Evolutionary conservation across 2,797 vertebrate genomes (phyloP).

Genomic region (Chloroceryle inda): DNA sequence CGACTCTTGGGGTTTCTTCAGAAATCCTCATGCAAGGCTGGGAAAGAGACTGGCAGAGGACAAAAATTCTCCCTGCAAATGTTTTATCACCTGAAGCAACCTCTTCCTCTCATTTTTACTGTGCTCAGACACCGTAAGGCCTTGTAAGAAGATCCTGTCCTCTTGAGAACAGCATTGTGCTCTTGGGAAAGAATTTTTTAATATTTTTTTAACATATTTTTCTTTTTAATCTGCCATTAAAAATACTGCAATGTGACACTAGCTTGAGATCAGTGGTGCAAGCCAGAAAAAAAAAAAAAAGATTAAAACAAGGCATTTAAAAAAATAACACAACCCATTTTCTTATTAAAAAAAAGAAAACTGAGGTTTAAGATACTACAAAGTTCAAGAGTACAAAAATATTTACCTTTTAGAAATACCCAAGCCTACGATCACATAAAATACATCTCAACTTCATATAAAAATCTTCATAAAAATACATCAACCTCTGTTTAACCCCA

Average conservation of each 20-base stretch:
- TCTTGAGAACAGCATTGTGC: neutral
- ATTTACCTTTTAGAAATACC: constrained; percentile 52
- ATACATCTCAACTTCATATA: constrained; percentile 27
- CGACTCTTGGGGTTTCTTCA: neutral
- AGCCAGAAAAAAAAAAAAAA: neutral
- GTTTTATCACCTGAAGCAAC: neutral
- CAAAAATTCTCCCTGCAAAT: neutral
- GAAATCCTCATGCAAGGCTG: neutral
- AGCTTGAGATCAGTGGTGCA: neutral
- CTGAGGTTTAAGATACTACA: neutral
- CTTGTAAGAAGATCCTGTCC: neutral
- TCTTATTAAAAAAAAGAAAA: constrained; percentile 15
- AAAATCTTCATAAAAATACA: constrained; percentile 43
- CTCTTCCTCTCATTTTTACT: neutral
- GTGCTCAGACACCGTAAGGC: neutral
- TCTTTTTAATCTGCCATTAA: neutral
- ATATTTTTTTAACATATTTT: neutral
- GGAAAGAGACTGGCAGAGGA: neutral
- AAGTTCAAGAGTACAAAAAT: constrained; percentile 55
- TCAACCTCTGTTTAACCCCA: neutral
- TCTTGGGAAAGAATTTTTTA: neutral
- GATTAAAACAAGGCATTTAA: neutral
- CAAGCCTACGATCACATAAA: constrained; percentile 26
- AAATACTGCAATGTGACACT: neutral
- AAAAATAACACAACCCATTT: neutral